These are phyloP conservation scores for Pipistrellus pipistrellus DNA, from an alignment of 2,797 vertebrate species.

Conservation along the genomic window DNA sequence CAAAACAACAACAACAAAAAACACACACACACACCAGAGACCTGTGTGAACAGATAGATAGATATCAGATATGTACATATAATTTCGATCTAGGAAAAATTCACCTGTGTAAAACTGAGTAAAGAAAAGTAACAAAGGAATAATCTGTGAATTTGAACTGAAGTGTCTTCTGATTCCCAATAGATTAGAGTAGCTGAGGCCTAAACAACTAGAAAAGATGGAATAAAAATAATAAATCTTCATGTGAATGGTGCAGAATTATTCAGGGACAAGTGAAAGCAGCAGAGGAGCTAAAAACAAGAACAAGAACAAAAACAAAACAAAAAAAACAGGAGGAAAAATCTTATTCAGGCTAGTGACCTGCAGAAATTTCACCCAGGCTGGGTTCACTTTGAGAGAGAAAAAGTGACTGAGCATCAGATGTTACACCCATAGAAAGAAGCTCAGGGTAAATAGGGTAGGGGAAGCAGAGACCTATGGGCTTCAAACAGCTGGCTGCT, in stretches of 20 bases:
- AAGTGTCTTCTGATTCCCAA: background rate
- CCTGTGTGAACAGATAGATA: background rate
- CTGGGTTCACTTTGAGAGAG: background rate
- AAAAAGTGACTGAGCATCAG: background rate
- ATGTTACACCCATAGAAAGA: background rate
- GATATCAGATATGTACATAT: background rate
- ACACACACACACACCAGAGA: background rate
- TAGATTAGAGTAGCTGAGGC: background rate
- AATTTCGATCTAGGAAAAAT: background rate
- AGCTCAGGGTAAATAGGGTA: too few species aligned
- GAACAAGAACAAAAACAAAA: too few species aligned
- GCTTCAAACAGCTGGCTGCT: background rate
- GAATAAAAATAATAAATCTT: too few species aligned
- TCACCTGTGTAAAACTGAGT: background rate
- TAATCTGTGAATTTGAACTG: background rate
- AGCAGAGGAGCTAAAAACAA: background rate
- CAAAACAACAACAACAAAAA: too few species aligned
- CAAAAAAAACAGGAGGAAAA: background rate
- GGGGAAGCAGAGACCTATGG: background rate
- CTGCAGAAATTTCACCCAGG: background rate
- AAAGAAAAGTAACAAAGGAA: background rate
- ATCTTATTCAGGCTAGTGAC: background rate
- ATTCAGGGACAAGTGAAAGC: accelerated
- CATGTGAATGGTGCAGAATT: background rate
- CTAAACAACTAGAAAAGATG: background rate